Evolutionary conservation across 2,888 invertebrate genomes (phyloP).

Genomic region (Andrena dorsata): DNA sequence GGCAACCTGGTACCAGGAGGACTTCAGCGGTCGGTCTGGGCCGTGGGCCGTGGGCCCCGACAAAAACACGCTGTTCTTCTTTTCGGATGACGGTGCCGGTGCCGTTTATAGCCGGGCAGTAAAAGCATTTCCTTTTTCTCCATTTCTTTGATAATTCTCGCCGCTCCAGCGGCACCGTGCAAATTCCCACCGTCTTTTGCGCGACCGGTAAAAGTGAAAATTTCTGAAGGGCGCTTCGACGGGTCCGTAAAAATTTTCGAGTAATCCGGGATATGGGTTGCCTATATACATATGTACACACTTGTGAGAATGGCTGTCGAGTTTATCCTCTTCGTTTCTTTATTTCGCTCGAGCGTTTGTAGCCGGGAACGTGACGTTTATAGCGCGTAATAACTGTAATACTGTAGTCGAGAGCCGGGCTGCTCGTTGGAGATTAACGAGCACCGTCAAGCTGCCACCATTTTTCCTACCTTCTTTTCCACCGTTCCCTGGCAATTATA

Average conservation of each 20-base stretch:
- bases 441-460: background rate
- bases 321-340: background rate
- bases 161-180: background rate
- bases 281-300: too few relatives aligned
- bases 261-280: background rate
- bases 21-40: constrained; percentile 56
- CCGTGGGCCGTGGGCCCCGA: constrained; percentile 30
- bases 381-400: constrained; percentile 27
- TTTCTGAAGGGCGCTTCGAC: background rate
- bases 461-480: constrained; percentile 12
- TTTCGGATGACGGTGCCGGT: constrained; percentile 20
- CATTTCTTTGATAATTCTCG: constrained; percentile 22
- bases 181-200: background rate
- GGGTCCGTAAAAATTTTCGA: background rate
- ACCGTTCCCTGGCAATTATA: constrained; percentile 18
- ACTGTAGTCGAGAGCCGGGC: background rate
- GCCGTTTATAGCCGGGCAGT: constrained; percentile 29
- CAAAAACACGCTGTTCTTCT: constrained; percentile 51
- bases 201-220: constrained; percentile 48
- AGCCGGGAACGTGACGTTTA: constrained; percentile 3
- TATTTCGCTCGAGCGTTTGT: background rate
- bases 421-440: background rate
- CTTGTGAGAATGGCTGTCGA: background rate
- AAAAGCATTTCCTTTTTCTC: constrained; percentile 30
- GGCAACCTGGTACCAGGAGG: constrained; percentile 74